Conservation (phyloP, 2,888 invertebrate species). For the Elegia similella region DNA sequence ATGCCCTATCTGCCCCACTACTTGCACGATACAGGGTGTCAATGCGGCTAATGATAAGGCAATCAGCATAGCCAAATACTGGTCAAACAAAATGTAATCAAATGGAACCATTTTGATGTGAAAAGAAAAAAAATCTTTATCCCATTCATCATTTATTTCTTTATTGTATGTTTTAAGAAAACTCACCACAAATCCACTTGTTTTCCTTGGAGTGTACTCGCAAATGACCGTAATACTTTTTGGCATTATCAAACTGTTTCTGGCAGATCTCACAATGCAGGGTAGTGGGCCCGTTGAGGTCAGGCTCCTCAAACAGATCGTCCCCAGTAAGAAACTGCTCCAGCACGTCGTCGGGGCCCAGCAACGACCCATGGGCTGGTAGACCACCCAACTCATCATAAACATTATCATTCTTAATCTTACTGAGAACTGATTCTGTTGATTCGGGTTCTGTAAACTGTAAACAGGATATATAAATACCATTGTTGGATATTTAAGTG, state of each 20-base stretch:
- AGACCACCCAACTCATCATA: slow-evolving; percentile 55
- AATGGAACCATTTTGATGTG: too few species aligned
- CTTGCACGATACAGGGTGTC: too few species aligned
- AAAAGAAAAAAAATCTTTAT: too few species aligned
- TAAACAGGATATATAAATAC: neutral
- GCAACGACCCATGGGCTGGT: slow-evolving; percentile 46
- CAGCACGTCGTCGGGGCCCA: slow-evolving; percentile 63
- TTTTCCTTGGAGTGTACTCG: slow-evolving; percentile 72
- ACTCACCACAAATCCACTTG: slow-evolving; percentile 70
- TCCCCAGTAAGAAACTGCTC: slow-evolving; percentile 68
- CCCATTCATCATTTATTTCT: too few species aligned
- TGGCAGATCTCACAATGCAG: slow-evolving; percentile 71
- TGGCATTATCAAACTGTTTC: slow-evolving; percentile 71
- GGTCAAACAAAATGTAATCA: too few species aligned
- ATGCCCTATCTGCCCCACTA: too few species aligned
- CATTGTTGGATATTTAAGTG: too few species aligned
- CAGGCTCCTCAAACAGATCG: slow-evolving; percentile 68
- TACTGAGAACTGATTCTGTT: slow-evolving; percentile 46
- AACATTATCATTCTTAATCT: slow-evolving; percentile 45
- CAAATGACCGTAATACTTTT: slow-evolving; percentile 73
- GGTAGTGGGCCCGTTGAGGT: slow-evolving; percentile 68
- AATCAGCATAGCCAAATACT: too few species aligned
- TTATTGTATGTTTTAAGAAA: neutral
- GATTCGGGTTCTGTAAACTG: slow-evolving; percentile 64
- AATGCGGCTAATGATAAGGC: too few species aligned